phyloP scores from a whole-genome alignment of 2,888 invertebrate species.

The Heliconius sara region DNA sequence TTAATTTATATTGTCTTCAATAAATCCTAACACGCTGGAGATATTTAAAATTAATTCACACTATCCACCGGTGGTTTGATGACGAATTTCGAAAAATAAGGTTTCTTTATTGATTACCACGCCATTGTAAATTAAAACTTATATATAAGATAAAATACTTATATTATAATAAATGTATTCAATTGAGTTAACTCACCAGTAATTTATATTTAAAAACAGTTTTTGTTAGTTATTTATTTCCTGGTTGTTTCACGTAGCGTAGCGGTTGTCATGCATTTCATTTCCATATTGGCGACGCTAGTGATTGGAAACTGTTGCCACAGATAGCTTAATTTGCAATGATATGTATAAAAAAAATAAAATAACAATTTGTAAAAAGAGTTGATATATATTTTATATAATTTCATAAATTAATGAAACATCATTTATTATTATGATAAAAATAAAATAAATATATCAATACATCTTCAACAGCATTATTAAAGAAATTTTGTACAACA shows the following conservation, averaged over 20 bases:
- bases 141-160: constrained; percentile 17
- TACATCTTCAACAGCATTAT: background rate
- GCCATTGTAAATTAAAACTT: constrained; percentile 27
- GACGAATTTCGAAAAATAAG: constrained; percentile 57
- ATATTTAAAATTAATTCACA: constrained; percentile 53
- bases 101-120: constrained; percentile 50
- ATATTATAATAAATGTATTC: constrained; percentile 38
- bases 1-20: constrained; percentile 55
- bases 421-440: too few relatives aligned
- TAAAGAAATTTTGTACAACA: too few relatives aligned
- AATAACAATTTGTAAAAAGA: background rate
- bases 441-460: too few relatives aligned
- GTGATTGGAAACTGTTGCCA: constrained; percentile 54
- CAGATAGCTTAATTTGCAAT: constrained; percentile 31
- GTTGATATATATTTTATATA: background rate
- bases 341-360: background rate
- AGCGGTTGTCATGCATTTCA: constrained; percentile 78
- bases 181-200: constrained; percentile 69
- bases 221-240: constrained; percentile 76
- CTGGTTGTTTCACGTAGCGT: constrained; percentile 71
- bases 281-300: constrained; percentile 78
- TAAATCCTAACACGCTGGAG: constrained; percentile 33
- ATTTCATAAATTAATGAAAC: background rate
- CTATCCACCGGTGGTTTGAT: constrained; percentile 63
- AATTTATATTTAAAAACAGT: constrained; percentile 60